Evolutionary conservation across 2,113 vertebrate species (phyloP).

Genomic region (Brienomyrus brachyistius): DNA sequence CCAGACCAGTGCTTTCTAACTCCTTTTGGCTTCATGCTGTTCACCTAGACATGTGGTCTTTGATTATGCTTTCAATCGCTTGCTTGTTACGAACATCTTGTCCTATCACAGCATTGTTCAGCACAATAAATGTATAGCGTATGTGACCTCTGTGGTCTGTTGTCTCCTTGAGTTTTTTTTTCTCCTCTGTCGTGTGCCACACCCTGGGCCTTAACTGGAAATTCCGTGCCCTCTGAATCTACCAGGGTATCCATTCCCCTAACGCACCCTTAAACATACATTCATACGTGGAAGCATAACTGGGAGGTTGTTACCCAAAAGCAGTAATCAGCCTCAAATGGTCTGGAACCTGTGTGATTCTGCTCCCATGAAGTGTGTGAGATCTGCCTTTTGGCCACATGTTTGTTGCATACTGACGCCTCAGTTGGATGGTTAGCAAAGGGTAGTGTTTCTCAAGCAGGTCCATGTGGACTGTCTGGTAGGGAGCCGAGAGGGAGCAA

Average conservation of each 20-base stretch:
- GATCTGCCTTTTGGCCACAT: background rate
- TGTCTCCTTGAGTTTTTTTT: slow-evolving; percentile 41
- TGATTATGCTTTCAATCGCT: slow-evolving; percentile 77
- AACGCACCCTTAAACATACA: background rate
- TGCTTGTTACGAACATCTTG: slow-evolving; percentile 75
- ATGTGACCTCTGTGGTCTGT: slow-evolving; percentile 68
- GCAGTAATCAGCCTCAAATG: background rate
- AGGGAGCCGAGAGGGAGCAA: background rate
- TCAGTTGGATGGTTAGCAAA: background rate
- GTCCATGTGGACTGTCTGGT: background rate
- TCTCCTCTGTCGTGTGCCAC: background rate
- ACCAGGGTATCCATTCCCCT: background rate
- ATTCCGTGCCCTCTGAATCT: background rate
- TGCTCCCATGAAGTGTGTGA: background rate
- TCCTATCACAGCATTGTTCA: slow-evolving; percentile 83
- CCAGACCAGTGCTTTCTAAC: slow-evolving; percentile 67
- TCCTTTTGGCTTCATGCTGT: slow-evolving; percentile 64
- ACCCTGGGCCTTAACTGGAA: background rate
- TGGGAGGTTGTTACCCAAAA: background rate
- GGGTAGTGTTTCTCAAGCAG: background rate
- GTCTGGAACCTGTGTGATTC: background rate
- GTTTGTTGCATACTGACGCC: background rate
- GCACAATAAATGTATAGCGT: slow-evolving; percentile 91
- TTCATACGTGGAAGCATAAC: background rate
- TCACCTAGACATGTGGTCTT: slow-evolving; percentile 75